Evolutionary conservation across 2,113 vertebrate species (phyloP), one percentile per base, ranked within the genome.

Genomic region (Cynopterus brachyotis): DNA sequence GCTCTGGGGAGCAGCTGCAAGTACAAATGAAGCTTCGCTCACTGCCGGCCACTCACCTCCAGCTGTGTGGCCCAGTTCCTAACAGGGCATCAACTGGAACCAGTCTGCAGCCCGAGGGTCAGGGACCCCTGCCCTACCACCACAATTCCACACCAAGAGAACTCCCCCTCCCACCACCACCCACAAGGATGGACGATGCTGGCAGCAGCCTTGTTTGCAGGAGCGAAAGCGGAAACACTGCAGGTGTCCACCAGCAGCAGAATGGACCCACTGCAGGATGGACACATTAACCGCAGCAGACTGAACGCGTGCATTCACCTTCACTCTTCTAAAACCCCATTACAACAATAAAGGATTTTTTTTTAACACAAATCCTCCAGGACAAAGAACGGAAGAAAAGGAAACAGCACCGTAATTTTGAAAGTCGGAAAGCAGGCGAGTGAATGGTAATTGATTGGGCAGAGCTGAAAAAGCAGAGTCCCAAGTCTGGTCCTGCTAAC

Each of bases 371-470:
- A 96, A 79, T 57, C 87, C 69, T 79, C 83, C 94, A 89, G 90
- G 37, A 86, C 57, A 45, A 81, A 87, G 87, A 67, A 50, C n/a
- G 50, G 81, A 87, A 83, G 83, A 85, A 91, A 85, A 76, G 45
- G 64, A 92, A 82, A 66, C 35, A 86, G 92, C 72, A 93, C 73
- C 67, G 50, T 50, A 19, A 84, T 91, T 91, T 91, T 86, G 95
- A 73, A 90, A 95, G 90, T 37, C 75, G 62, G 73, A 73, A 78
- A 94, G 57, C 92, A 95, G 84, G 86, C 37, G 42, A 67, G 60
- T 83, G 96, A 89, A 76, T 57, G 40, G 86, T 94, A 35, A 94
- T 66, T 84, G 81, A 75, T 35, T 72, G 81, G 95, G 94, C 95
- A 83, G 45, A 82, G 82, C 78, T 67, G 30, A 87, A 66, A 82